Evolutionary conservation across 2,797 vertebrate genomes (phyloP).

Genomic region (Loriculus beryllinus): DNA sequence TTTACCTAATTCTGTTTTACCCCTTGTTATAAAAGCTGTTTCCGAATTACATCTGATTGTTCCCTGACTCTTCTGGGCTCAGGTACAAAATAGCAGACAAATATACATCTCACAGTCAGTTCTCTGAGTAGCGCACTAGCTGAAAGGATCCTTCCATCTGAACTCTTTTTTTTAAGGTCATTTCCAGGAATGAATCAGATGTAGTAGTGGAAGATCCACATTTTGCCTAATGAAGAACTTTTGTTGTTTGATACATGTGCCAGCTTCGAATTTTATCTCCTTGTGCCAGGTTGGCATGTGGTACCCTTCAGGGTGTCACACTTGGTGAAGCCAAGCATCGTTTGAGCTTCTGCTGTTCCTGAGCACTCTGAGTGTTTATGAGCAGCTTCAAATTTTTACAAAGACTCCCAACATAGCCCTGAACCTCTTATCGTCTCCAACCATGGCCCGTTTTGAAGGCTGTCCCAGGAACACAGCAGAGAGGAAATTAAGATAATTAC

Average conservation of each 20-base stretch:
- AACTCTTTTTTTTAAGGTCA: conserved; percentile 32
- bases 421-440: neutral
- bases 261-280: conserved; percentile 39
- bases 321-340: neutral
- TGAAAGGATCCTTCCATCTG: conserved; percentile 36
- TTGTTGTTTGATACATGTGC: conserved; percentile 4
- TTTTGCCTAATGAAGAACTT: conserved; percentile 21
- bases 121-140: neutral
- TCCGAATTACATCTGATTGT: neutral
- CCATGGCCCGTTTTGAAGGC: neutral
- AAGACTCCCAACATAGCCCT: neutral
- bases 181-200: conserved; percentile 48
- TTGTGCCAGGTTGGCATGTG: conserved; percentile 49
- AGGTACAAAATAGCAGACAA: neutral
- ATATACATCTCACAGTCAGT: neutral
- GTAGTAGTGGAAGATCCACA: neutral
- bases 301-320: conserved; percentile 49
- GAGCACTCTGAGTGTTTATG: neutral
- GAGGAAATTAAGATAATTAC: neutral
- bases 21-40: neutral
- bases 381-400: conserved; percentile 13
- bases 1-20: neutral
- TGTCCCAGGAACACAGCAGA: neutral
- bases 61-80: neutral
- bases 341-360: conserved; percentile 28